These are phyloP conservation scores for Amblyraja radiata DNA, from an alignment of 2,797 vertebrate species.

Conservation along the genomic window DNA sequence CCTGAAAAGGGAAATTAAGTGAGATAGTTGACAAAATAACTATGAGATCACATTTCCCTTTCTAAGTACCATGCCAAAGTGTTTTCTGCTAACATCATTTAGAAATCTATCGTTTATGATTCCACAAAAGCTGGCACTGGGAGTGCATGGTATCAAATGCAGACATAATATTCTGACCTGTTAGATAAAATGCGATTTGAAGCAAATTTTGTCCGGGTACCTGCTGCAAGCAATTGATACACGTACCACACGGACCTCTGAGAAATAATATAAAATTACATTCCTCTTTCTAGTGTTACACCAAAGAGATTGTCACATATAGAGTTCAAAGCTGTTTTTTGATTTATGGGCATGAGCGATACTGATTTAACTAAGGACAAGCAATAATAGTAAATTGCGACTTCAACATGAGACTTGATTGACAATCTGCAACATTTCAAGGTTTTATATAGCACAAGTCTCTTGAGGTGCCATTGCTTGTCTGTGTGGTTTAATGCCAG, in stretches of 20 bases:
- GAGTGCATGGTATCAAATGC: not conserved
- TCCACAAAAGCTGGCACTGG: not conserved
- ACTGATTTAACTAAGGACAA: not conserved
- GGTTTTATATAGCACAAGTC: not conserved
- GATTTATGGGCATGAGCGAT: not conserved
- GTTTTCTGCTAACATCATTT: not conserved
- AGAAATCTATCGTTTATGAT: not conserved
- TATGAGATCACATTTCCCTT: not conserved
- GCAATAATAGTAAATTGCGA: constrained; percentile 36
- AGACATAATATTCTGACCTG: not conserved
- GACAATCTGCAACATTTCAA: constrained; percentile 12
- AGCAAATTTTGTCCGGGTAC: not conserved
- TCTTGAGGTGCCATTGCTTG: not conserved
- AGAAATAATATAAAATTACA: constrained; percentile 29
- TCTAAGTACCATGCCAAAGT: no score
- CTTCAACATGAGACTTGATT: constrained; percentile 1
- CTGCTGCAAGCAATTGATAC: constrained; percentile 6
- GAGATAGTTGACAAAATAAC: not conserved
- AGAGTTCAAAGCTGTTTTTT: constrained; percentile 28
- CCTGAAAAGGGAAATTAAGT: not conserved
- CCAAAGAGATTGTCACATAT: constrained; percentile 22
- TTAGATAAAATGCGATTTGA: constrained; percentile 19
- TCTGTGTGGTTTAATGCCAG: not conserved
- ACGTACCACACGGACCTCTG: not conserved
- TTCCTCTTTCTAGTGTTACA: constrained; percentile 31